Base-by-base conservation (phyloP, 1,140 invertebrate genomes). In the Drosophila parabipectinata region DNA sequence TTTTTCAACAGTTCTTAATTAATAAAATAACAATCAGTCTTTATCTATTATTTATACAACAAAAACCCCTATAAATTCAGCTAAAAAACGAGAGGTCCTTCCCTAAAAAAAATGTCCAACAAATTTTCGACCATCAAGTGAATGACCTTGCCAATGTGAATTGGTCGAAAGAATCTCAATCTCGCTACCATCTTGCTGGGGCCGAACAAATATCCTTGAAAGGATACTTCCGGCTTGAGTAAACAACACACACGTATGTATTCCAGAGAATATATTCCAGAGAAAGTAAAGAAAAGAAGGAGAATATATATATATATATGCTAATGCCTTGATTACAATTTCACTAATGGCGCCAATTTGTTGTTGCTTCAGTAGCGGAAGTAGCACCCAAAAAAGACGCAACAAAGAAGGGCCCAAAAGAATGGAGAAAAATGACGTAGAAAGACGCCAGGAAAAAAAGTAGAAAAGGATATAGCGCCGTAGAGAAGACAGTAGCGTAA, bases 281-380 rank as follows among this genome's bases (percentile, higher is more conserved):
- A 15, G n/a, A 7, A 18, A 44, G 12, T n/a, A 9, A 4, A 44
- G 10, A 9, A 9, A 14, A 47, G 32, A 15, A 52, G 6, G 62
- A 10, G 21, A 47, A 34, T 44, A 32, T 7, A 48, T 48, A 37
- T 48, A 37, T 41, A 41, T 68, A 66, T 69, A 69, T 67, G 63
- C 64, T 71, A 60, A 71, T 71, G 67, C 64, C 55, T 89, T 89
- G 83, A 87, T 87, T 88, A 87, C 79, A 79, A 88, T 87, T 64
- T 72, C 24, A 53, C 58, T 77, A 87, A 87, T 87, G 83, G 83
- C 66, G 80, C 71, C 74, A 88, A 82, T 88, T 83, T 87, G 77
- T 88, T 88, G 64, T 62, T 80, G 68, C 30, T 77, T 66, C 57
- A 37, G 52, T 47, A 9, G n/a, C 72, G 58, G 59, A 74, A 64